Percentiles rank a stretch among this genome's conserved stretches.
These are phyloP conservation scores for Microcebus ravelobensis DNA, from an alignment of 2,113 vertebrate genomes.

Conservation along the genomic window DNA sequence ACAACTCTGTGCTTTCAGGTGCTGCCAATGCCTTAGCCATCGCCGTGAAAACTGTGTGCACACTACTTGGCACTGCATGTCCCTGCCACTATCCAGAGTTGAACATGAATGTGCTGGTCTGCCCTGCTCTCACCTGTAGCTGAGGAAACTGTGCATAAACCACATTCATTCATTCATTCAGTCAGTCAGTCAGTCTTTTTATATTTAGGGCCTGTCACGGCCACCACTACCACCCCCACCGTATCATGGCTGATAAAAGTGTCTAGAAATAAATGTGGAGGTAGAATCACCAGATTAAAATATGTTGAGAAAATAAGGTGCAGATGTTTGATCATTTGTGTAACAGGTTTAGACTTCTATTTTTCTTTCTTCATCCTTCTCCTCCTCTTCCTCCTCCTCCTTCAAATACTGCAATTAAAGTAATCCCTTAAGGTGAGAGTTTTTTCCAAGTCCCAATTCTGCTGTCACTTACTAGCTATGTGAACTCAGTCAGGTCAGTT, in stretches of 20 bases:
- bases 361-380: neutral
- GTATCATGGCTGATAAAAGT: neutral
- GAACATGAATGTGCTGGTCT: neutral
- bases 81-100: fast-evolving
- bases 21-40: neutral
- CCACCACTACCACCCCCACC: too few species aligned
- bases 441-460: neutral
- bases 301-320: neutral
- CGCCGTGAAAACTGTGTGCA: neutral
- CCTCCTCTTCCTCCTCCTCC: neutral
- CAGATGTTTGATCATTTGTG: neutral
- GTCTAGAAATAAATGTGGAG: neutral
- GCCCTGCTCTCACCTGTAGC: neutral
- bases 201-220: neutral
- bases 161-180: neutral
- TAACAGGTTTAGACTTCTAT: neutral
- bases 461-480: neutral
- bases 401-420: neutral
- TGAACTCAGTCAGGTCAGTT: neutral
- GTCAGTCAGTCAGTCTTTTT: neutral
- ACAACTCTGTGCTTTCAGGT: neutral
- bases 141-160: neutral
- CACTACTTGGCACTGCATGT: fast-evolving
- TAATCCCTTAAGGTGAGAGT: neutral
- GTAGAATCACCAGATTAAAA: neutral